Evolutionary conservation across 2,113 vertebrate genomes (phyloP), one percentile per base, ranked within the genome.

Genomic region (Corythornis cristatus): DNA sequence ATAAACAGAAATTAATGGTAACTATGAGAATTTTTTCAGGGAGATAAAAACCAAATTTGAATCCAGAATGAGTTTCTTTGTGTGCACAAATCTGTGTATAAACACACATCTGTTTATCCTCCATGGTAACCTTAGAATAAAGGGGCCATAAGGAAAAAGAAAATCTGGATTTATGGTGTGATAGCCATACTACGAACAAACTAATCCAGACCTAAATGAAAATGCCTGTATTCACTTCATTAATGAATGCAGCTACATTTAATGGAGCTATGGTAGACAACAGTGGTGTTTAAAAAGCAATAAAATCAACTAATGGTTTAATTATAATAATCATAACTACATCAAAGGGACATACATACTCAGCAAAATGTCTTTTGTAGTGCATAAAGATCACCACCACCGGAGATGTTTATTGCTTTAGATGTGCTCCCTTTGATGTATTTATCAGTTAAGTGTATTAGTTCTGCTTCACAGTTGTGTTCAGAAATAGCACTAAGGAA

Each of bases 371-470:
- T 93, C 83, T 95, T 84, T 96, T 90, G 92, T 86, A 88, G 93
- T 61, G 92, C 82, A 83, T 83, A 95, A 95, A 88, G 86, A 97
- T 72, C 95, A 43, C 76, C 86, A 97, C 94, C 91, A 94, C 84
- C 80, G 95, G 96, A 97, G 96, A 83, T 93, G 93, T 96, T 96
- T 97, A 96, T 96, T 96, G 89, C 96, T 96, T 96, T 86, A 73
- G 95, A 94, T 89, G 83, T 58, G 81, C 93, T 97, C 26, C 67
- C 94, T 98, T 97, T 97, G 97, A 97, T 96, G 96, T 95, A 95
- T 94, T 97, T 97, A 97, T 97, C 95, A 96, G 91, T 78, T 95
- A 95, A 97, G 96, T 86, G 76, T 93, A 97, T 97, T 97, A 92
- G 95, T 97, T 97, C 97, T 95, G 92, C 96, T 96, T 92, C 19